A percentile compares a stretch with the other conserved stretches of the same genome.
Evolutionary conservation across 2,888 invertebrate genomes (phyloP).

Genomic region (Phortica magna): DNA sequence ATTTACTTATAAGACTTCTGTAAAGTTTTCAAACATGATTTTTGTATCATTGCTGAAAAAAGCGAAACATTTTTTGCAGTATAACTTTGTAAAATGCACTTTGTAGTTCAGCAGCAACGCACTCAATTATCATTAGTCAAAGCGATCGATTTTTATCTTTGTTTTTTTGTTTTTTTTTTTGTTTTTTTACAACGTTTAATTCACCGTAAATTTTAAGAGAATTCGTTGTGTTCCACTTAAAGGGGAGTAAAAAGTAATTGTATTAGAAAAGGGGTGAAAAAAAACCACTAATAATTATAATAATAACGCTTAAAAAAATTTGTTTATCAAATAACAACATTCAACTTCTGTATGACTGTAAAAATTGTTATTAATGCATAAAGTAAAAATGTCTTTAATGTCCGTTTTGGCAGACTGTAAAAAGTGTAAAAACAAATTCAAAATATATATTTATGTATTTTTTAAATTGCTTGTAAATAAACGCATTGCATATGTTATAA

Average conservation of each 20-base stretch:
- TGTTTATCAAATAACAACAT: too few species aligned
- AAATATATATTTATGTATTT: neutral
- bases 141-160: neutral
- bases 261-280: neutral
- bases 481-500: neutral
- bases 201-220: constrained; percentile 25
- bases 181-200: neutral
- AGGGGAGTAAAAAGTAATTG: neutral
- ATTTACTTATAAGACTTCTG: too few species aligned
- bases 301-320: too few species aligned
- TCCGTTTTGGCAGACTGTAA: neutral
- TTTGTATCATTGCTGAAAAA: neutral
- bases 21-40: neutral
- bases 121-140: constrained; percentile 5
- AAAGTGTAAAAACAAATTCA: neutral
- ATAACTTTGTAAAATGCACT: neutral
- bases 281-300: neutral
- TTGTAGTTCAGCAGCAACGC: neutral
- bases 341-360: neutral
- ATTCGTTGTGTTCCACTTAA: constrained; percentile 14
- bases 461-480: neutral
- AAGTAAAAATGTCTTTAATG: neutral
- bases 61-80: neutral
- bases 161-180: neutral
- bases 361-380: neutral